A percentile compares a stretch with the other conserved stretches of the same genome.
Evolutionary conservation across 1,140 invertebrate species (phyloP).

Genomic region (Philotrypesis tridentata): DNA sequence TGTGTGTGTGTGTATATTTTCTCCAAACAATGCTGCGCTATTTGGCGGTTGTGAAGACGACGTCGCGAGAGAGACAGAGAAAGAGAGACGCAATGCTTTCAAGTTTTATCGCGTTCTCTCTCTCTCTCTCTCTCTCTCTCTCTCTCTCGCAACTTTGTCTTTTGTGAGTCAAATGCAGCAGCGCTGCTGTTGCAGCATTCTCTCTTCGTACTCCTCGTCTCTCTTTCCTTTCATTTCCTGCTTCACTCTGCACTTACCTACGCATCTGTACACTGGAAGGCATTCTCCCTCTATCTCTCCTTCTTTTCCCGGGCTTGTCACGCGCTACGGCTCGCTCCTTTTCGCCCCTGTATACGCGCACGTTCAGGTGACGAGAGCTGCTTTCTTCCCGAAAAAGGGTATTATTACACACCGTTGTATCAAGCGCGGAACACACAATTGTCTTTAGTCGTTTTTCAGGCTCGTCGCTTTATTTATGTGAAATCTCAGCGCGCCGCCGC

Average conservation of each 20-base stretch:
- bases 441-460: too few species aligned
- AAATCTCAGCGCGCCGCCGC: too few species aligned
- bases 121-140: neutral
- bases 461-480: too few species aligned
- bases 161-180: conserved; percentile 52
- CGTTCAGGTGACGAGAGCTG: neutral
- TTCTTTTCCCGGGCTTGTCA: neutral
- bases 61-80: conserved; percentile 39
- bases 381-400: neutral
- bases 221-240: conserved; percentile 28
- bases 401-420: neutral
- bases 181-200: conserved; percentile 18
- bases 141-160: conserved; percentile 52
- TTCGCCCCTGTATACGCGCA: neutral
- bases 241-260: neutral
- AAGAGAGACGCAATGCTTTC: conserved; percentile 52
- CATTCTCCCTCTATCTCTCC: too few species aligned
- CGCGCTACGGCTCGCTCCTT: neutral
- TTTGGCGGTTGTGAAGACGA: conserved; percentile 34
- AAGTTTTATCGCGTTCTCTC: conserved; percentile 55
- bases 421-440: too few species aligned
- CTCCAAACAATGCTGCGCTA: conserved; percentile 14
- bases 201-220: conserved; percentile 45
- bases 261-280: neutral
- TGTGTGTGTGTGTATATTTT: conserved; percentile 25